phyloP scores from a whole-genome alignment of 2,888 invertebrate species.

The Lamellibrachia satsuma region DNA sequence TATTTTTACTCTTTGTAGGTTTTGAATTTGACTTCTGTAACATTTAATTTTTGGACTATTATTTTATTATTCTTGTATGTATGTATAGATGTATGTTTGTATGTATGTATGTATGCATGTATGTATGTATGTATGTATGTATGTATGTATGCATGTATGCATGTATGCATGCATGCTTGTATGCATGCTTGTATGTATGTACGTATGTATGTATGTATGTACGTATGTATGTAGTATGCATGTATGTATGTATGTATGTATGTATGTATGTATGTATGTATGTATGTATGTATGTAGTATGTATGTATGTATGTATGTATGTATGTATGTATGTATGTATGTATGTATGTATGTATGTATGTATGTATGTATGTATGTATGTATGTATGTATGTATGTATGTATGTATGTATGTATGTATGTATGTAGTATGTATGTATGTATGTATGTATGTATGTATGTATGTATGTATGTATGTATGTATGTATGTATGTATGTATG shows the following conservation, averaged over 20 bases:
- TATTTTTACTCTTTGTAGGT: too few species aligned
- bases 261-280: neutral
- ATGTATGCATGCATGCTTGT: neutral
- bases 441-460: too few species aligned
- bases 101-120: conserved; percentile 14
- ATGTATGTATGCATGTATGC: neutral
- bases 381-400: conserved; percentile 19
- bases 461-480: neutral
- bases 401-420: neutral
- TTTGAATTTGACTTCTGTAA: too few species aligned
- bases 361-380: neutral
- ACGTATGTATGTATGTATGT: conserved; percentile 8
- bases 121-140: neutral
- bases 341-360: neutral
- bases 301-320: neutral
- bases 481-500: conserved; percentile 19
- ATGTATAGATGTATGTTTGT: neutral
- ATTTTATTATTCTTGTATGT: neutral
- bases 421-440: too few species aligned
- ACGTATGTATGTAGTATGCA: too few species aligned
- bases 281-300: neutral
- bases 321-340: neutral
- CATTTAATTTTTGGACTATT: too few species aligned
- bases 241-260: too few species aligned
- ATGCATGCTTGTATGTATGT: neutral